Percentiles rank a stretch among this genome's conserved stretches.
phyloP scores from a whole-genome alignment of 2,113 vertebrate species.

The Rhinichthys klamathensis region DNA sequence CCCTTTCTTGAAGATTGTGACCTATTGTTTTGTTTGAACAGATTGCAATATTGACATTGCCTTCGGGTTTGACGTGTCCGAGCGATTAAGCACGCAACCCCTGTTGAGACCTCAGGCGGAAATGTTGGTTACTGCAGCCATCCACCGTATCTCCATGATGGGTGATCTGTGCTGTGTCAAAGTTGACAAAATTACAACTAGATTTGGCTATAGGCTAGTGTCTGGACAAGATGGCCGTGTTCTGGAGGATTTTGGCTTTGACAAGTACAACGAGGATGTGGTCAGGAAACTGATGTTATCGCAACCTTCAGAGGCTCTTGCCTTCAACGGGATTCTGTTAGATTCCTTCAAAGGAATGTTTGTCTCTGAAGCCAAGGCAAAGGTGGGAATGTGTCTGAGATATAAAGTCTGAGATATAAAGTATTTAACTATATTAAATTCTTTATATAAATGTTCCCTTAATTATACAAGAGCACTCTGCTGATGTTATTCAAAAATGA shows the following conservation, averaged over 20 bases:
- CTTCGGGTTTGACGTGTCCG: constrained; percentile 82
- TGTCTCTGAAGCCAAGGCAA: constrained; percentile 58
- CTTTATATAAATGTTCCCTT: background rate
- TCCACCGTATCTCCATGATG: constrained; percentile 61
- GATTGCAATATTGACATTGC: constrained; percentile 81
- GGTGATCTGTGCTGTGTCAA: constrained; percentile 67
- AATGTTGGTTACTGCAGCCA: constrained; percentile 66
- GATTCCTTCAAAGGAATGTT: constrained; percentile 75
- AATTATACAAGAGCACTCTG: background rate
- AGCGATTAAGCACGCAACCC: background rate
- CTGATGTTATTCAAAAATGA: background rate
- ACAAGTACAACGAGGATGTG: constrained; percentile 66
- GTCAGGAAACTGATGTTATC: constrained; percentile 75
- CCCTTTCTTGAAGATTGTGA: background rate
- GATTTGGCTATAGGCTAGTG: constrained; percentile 73
- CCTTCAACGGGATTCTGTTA: constrained; percentile 77
- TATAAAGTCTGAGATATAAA: too few species aligned
- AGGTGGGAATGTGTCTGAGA: constrained; percentile 65
- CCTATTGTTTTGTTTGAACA: constrained; percentile 53
- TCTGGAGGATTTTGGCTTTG: constrained; percentile 78
- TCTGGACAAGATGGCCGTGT: constrained; percentile 43
- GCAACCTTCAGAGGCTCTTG: constrained; percentile 60
- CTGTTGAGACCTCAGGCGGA: constrained; percentile 68
- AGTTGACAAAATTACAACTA: constrained; percentile 26
- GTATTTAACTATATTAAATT: background rate